Percentiles rank a stretch among this genome's conserved stretches.
Conservation (phyloP, 2,113 vertebrate species). For the Rousettus leschenaultii region DNA sequence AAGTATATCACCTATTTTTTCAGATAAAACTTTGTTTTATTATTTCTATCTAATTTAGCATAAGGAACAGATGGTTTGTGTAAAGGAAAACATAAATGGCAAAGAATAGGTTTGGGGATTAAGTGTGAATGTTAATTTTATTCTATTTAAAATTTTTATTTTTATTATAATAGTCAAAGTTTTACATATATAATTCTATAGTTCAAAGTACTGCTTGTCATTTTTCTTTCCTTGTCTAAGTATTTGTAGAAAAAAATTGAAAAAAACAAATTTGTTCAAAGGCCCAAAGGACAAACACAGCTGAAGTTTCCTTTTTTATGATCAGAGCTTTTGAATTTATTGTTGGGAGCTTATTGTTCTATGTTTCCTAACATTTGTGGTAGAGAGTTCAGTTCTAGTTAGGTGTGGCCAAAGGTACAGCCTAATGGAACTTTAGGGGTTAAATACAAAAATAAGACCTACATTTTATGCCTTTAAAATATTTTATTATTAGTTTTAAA, state of each 20-base stretch:
- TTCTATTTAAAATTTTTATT: neutral
- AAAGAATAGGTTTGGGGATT: neutral
- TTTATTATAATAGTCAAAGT: neutral
- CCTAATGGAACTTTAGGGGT: neutral
- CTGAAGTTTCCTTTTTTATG: neutral
- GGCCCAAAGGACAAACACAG: neutral
- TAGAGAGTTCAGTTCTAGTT: neutral
- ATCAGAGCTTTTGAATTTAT: neutral
- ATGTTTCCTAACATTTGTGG: neutral
- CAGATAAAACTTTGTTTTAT: neutral
- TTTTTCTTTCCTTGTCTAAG: neutral
- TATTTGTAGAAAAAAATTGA: neutral
- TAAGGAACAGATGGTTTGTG: neutral
- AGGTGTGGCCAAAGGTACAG: neutral
- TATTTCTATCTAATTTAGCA: neutral
- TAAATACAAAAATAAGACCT: neutral
- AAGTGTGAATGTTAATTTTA: neutral
- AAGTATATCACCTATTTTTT: neutral
- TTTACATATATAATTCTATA: neutral
- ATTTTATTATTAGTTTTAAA: neutral
- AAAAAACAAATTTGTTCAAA: neutral
- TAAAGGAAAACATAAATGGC: neutral
- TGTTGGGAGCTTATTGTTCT: neutral
- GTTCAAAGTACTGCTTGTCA: neutral
- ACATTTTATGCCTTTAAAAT: neutral